phyloP scores from a whole-genome alignment of 2,888 invertebrate species.

The Oscheius sp. region DNA sequence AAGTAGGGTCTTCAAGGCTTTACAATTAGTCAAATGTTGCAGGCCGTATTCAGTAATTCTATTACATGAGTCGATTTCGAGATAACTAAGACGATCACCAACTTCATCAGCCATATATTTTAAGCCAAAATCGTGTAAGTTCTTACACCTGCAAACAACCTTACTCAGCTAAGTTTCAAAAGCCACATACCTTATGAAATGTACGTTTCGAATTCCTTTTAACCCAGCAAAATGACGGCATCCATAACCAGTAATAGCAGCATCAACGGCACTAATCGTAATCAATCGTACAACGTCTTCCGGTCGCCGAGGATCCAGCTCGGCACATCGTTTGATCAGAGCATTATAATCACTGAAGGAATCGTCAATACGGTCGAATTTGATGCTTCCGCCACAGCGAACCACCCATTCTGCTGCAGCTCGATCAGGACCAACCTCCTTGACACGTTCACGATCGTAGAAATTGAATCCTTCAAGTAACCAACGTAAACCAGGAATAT shows the following conservation, averaged over 20 bases:
- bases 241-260: slow-evolving; percentile 63
- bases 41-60: slow-evolving; percentile 64
- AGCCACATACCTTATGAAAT: slow-evolving; percentile 41
- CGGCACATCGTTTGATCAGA: slow-evolving; percentile 59
- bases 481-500: slow-evolving; percentile 65
- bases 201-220: slow-evolving; percentile 46
- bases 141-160: slow-evolving; percentile 52
- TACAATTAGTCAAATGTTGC: slow-evolving; percentile 55
- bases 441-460: slow-evolving; percentile 63
- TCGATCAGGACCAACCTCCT: slow-evolving; percentile 84
- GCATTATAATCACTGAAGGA: slow-evolving; percentile 62
- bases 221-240: slow-evolving; percentile 62
- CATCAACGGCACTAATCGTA: slow-evolving; percentile 53
- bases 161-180: slow-evolving; percentile 37
- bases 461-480: slow-evolving; percentile 67
- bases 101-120: slow-evolving; percentile 62
- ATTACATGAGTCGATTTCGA: slow-evolving; percentile 58
- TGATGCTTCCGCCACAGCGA: slow-evolving; percentile 81
- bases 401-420: slow-evolving; percentile 95
- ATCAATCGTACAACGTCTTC: slow-evolving; percentile 57
- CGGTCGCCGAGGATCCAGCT: slow-evolving; percentile 60
- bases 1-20: slow-evolving; percentile 45
- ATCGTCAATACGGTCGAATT: slow-evolving; percentile 55
- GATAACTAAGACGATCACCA: slow-evolving; percentile 48
- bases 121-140: slow-evolving; percentile 63